Evolutionary conservation across 2,797 vertebrate genomes (phyloP).

Genomic region (Acanthurus tractus): DNA sequence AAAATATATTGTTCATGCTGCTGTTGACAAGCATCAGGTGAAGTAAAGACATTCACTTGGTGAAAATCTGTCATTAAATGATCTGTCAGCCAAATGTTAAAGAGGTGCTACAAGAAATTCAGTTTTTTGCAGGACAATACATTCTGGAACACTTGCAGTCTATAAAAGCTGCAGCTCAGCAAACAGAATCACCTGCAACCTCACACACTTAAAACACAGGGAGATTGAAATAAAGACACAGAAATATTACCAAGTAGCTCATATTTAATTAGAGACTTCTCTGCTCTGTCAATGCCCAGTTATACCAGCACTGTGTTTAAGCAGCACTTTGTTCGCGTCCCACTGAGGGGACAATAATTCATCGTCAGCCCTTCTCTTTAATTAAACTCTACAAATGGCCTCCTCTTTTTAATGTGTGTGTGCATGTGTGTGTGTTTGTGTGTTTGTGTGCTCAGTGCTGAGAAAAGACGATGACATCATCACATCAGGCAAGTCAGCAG

Average conservation of each 20-base stretch:
- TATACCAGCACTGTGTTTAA: conserved; percentile 25
- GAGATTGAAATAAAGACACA: background rate
- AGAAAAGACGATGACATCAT: conserved; percentile 38
- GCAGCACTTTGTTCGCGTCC: conserved; percentile 20
- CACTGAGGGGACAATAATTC: conserved; percentile 29
- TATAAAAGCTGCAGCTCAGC: background rate
- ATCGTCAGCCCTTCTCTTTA: conserved; percentile 46
- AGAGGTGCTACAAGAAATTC: too few relatives aligned
- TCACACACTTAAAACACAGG: background rate
- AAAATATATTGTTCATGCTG: background rate
- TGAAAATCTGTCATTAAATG: background rate
- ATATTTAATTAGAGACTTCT: conserved; percentile 4
- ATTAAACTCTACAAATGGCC: conserved; percentile 55
- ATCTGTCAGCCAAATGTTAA: background rate
- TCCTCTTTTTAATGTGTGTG: conserved; percentile 16
- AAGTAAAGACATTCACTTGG: background rate
- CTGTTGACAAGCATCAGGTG: background rate
- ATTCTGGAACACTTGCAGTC: too few relatives aligned
- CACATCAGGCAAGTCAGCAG: conserved; percentile 48
- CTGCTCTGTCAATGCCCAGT: background rate
- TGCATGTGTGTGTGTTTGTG: conserved; percentile 5
- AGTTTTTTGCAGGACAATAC: too few relatives aligned
- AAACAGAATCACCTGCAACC: too few relatives aligned
- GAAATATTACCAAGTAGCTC: background rate
- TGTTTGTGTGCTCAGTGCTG: conserved; percentile 8